Evolutionary conservation across 2,888 invertebrate genomes (phyloP).

Genomic region (Agonopterix alstromeriana): DNA sequence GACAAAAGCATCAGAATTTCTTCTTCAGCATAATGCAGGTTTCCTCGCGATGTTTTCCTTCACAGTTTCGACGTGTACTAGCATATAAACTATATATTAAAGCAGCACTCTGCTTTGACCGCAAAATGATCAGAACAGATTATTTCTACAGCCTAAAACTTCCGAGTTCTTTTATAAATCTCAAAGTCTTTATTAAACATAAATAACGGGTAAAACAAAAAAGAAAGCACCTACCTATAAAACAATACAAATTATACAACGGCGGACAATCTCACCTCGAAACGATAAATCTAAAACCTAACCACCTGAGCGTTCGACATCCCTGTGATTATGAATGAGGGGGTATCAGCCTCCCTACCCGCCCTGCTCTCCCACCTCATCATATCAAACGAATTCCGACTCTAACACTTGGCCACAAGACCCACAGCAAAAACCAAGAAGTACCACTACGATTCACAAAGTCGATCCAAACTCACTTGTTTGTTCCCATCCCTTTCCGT

Average conservation of each 20-base stretch:
- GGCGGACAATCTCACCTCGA: constrained; percentile 53
- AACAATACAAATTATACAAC: constrained; percentile 56
- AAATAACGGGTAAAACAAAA: too few species aligned
- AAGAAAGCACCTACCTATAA: constrained; percentile 16
- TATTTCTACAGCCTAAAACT: too few species aligned
- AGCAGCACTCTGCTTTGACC: too few species aligned
- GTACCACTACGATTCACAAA: constrained; percentile 3
- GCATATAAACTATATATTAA: too few species aligned
- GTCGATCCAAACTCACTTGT: constrained; percentile 5
- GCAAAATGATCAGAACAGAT: too few species aligned
- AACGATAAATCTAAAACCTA: constrained; percentile 67
- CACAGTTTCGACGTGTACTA: too few species aligned
- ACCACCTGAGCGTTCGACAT: constrained; percentile 71
- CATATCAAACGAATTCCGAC: constrained; percentile 9
- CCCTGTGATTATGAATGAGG: constrained; percentile 67
- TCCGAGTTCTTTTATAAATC: too few species aligned
- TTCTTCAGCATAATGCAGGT: too few species aligned
- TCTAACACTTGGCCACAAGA: constrained; percentile 1
- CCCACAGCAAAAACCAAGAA: constrained; percentile 7
- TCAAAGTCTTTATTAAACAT: too few species aligned
- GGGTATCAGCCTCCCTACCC: constrained; percentile 25
- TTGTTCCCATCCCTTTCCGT: constrained; percentile 1
- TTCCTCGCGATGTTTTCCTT: too few species aligned
- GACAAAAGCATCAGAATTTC: too few species aligned
- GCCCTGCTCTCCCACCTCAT: constrained; percentile 21